Conservation (phyloP, 2,888 invertebrate species). For the Ophioninae sp. region DNA sequence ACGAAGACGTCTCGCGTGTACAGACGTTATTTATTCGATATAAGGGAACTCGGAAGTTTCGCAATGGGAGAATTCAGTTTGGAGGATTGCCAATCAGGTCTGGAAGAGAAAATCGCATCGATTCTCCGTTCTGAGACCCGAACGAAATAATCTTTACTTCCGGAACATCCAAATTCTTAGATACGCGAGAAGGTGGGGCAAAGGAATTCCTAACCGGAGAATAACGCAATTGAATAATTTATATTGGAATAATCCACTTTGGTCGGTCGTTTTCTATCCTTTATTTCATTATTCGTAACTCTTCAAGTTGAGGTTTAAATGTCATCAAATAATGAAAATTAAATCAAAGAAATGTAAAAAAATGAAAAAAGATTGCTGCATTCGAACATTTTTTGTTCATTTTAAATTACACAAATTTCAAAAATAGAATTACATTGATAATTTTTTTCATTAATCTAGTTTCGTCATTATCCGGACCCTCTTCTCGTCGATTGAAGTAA, state of each 20-base stretch:
- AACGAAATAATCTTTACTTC: neutral
- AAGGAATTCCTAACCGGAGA: neutral
- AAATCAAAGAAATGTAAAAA: no score
- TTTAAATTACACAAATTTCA: no score
- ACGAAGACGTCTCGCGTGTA: constrained; percentile 46
- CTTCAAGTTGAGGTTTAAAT: no score
- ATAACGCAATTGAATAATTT: neutral
- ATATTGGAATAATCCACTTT: neutral
- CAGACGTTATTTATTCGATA: constrained; percentile 33
- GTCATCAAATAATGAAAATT: no score
- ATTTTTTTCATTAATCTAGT: no score
- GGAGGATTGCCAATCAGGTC: constrained; percentile 2
- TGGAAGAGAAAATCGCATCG: neutral
- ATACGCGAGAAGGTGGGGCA: neutral
- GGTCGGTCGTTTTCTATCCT: no score
- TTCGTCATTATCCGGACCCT: no score
- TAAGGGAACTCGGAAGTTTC: constrained; percentile 31
- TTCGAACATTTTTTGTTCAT: no score
- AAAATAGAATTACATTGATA: no score
- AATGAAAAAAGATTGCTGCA: no score
- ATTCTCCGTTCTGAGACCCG: neutral
- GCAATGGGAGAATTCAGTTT: constrained; percentile 1
- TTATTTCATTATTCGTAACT: no score
- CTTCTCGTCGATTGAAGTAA: no score
- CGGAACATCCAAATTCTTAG: neutral